Base-by-base conservation (phyloP, 2,113 vertebrate genomes). In the Hirundichthys speculiger region DNA sequence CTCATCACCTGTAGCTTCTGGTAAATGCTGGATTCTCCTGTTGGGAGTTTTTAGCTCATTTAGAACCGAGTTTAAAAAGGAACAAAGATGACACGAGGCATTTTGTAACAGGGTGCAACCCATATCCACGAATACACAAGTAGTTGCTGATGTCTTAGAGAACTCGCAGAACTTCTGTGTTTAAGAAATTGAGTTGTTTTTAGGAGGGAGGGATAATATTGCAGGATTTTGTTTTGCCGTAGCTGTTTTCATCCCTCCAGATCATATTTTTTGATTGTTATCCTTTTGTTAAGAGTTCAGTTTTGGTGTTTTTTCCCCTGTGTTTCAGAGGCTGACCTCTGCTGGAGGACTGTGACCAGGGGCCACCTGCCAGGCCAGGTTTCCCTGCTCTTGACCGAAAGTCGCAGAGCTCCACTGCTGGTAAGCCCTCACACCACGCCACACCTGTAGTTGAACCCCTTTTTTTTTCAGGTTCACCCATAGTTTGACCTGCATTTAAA, bases 321-420 rank as follows among this genome's bases (percentile, higher is more conserved):
- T 81, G 59, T 78, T 89, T 30, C 75, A 90, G 86, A 90, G 73
- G 74, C 84, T 86, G 87, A 89, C 71, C 71, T 75, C 83, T 79
- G 70, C 82, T 83, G 88, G 83, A 84, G 88, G 85, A 88, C 76
- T 78, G 73, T 77, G 70, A 91, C 82, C 79, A 58, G 88, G 60
- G 86, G 83, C 80, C 85, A 81, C 82, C 86, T 81, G 77, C 88
- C 89, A 86, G 85, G 89, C 83, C 73, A 56, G 90, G 86, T 83
- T 86, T 86, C 83, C 82, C 82, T 84, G 75, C 72, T 77, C 79
- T 84, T 70, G 75, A 69, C 53, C 11, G 66, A 77, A 78, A 63
- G 82, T 67, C 75, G 10, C 73, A 80, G 79, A 74, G 58, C 69
- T 75, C 63, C 77, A 73, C 83, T 73, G 66, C 80, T 88, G 83